These are phyloP conservation scores for Genyomyrus donnyi DNA, from an alignment of 2,113 vertebrate species.

Conservation along the genomic window DNA sequence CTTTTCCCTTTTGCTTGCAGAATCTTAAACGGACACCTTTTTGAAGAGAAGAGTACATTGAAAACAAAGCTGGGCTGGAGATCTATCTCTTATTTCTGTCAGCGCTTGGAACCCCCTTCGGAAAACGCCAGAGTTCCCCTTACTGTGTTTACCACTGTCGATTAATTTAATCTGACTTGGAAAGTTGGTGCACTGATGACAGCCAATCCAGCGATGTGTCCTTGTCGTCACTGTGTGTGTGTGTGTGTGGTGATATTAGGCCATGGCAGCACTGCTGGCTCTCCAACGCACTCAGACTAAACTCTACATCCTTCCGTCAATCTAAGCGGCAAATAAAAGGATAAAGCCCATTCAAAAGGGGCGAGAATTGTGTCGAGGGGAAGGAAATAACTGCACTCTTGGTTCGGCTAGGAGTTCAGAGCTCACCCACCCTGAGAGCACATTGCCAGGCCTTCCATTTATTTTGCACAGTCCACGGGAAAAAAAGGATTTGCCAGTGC, in stretches of 20 bases:
- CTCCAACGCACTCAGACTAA: not conserved
- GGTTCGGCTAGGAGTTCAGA: not conserved
- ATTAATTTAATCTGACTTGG: slow-evolving; percentile 53
- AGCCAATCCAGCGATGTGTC: slow-evolving; percentile 6
- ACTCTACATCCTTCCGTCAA: not conserved
- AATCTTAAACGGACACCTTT: slow-evolving; percentile 44
- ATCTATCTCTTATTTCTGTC: slow-evolving; percentile 36
- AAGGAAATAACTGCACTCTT: not conserved
- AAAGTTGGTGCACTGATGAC: slow-evolving; percentile 22
- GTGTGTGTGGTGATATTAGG: not conserved
- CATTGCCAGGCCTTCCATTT: not conserved
- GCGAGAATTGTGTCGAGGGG: not conserved
- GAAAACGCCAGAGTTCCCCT: slow-evolving; percentile 37
- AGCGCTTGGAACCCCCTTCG: slow-evolving; percentile 29
- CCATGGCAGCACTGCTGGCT: not conserved
- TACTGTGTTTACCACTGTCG: slow-evolving; percentile 33
- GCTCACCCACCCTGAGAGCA: not conserved
- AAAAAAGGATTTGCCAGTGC: not conserved
- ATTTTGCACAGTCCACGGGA: not conserved
- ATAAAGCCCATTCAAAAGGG: not conserved
- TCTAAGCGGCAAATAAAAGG: not conserved
- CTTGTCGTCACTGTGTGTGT: slow-evolving; percentile 13
- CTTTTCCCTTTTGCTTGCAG: slow-evolving; percentile 42
- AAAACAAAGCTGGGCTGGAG: slow-evolving; percentile 37
- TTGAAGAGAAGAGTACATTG: slow-evolving; percentile 39